A percentile compares a stretch with the other conserved stretches of the same genome.
Conservation (phyloP, 1,140 invertebrate genomes). For the Drosophila murphyi region DNA sequence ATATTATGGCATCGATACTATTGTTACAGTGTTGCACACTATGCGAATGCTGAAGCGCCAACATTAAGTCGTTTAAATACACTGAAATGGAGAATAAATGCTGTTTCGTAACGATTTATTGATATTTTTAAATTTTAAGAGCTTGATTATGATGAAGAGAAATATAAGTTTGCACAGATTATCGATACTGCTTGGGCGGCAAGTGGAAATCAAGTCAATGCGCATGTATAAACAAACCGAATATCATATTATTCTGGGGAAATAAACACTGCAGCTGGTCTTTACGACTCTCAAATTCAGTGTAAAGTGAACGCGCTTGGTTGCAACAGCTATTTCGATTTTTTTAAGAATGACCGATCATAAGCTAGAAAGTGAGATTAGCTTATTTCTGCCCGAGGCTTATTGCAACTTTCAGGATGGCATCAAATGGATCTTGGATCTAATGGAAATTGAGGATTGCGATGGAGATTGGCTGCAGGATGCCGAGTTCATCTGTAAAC, state of each 20-base stretch:
- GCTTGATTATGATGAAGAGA: no score
- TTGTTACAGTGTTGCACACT: slow-evolving; percentile 14
- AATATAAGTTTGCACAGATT: background rate
- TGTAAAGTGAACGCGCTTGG: slow-evolving; percentile 5
- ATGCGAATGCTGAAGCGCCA: slow-evolving; percentile 1
- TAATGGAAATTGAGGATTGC: slow-evolving; percentile 48
- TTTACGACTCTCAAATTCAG: slow-evolving; percentile 9
- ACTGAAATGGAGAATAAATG: background rate
- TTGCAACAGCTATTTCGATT: background rate
- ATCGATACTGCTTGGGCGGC: background rate
- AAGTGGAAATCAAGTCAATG: background rate
- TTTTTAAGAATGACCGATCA: slow-evolving; percentile 23
- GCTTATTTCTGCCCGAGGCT: slow-evolving; percentile 36
- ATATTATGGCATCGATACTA: slow-evolving; percentile 31
- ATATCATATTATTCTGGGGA: slow-evolving; percentile 14
- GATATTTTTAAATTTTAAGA: background rate
- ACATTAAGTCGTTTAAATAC: background rate
- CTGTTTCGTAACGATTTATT: background rate
- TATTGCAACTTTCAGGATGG: slow-evolving; percentile 51
- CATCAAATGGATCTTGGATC: slow-evolving; percentile 52
- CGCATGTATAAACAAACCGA: slow-evolving; percentile 15
- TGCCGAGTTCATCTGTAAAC: slow-evolving; percentile 45
- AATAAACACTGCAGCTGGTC: background rate
- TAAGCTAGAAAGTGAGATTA: slow-evolving; percentile 25
- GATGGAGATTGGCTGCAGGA: slow-evolving; percentile 50